Evolutionary conservation across 2,888 invertebrate genomes (phyloP), one percentile per base, ranked within the genome.

Genomic region (Tetramorium bicarinatum): DNA sequence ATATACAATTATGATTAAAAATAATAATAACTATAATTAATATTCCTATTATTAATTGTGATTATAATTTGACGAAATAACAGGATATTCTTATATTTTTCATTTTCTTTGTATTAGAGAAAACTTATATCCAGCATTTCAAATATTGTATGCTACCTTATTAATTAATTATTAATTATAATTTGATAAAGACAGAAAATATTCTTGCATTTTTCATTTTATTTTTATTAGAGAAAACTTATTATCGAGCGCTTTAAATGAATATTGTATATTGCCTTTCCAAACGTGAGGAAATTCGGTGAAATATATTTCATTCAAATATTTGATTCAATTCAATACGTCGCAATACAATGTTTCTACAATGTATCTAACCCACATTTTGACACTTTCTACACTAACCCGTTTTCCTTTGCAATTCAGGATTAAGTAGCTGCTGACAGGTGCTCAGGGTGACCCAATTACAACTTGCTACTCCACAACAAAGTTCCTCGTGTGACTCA

Each of bases 401-500:
- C 34, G 29, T 18, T 69, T 66, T 67, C 59, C 47, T 71, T 71
- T 71, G 47, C 38, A 38, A 47, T 80, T 71, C 11, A 38, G 47
- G 47, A 80, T 80, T 59, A 80, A 59, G 34, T 44, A 59, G 21
- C 13, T 47, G 44, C 21, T 47, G 69, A 79, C 79, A 59, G 59
- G 69, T 69, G 29, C 47, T 71, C 18, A 69, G 18, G 47, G 29
- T 38, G 69, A 61, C 47, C 79, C 18, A 79, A 69, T 79, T 79
- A 79, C 47, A 15, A 71, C 25, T 59, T 54, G 4, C 29, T 34
- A 15, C n/a, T 66, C 25, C 25, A 59, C 18, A 61, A 49, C 59
- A 18, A 71, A 71, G 59, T 80, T 11, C 8, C 44, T 71, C 59
- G 34, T 18, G 56, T 67, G 13, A 25, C 59, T 49, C 71, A 69